phyloP scores from a whole-genome alignment of 2,888 invertebrate genomes.

The Seira musarum region DNA sequence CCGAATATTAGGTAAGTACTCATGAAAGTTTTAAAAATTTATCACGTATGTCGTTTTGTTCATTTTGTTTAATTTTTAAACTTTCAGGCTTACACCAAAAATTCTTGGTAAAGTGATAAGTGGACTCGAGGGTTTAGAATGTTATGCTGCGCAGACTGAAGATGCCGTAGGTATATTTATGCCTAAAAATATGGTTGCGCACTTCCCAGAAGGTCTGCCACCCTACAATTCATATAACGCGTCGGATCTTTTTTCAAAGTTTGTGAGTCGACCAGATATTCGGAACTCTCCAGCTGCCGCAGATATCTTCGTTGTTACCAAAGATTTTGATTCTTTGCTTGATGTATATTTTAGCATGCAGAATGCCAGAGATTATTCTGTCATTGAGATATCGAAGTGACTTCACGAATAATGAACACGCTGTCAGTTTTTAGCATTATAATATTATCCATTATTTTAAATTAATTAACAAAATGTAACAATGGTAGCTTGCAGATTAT shows the following conservation, averaged over 20 bases:
- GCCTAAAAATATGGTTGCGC: constrained; percentile 42
- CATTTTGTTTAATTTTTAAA: too few relatives aligned
- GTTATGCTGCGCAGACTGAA: constrained; percentile 36
- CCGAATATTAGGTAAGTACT: not conserved
- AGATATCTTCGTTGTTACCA: constrained; percentile 17
- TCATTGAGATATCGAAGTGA: too few relatives aligned
- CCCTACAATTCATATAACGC: not conserved
- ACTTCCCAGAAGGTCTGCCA: constrained; percentile 12
- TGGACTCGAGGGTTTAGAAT: not conserved
- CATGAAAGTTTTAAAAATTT: not conserved
- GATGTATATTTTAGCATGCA: too few relatives aligned
- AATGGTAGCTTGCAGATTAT: too few relatives aligned
- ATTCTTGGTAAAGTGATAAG: constrained; percentile 2
- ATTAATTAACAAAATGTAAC: too few relatives aligned
- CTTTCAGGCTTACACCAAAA: constrained; percentile 14
- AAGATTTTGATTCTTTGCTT: too few relatives aligned
- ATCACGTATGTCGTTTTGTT: too few relatives aligned
- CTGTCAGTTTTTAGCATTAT: too few relatives aligned
- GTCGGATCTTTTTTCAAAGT: constrained; percentile 17
- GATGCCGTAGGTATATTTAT: constrained; percentile 46
- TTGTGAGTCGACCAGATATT: constrained; percentile 1
- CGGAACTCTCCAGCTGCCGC: not conserved
- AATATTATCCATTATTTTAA: too few relatives aligned
- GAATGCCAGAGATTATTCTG: too few relatives aligned
- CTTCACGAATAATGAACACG: too few relatives aligned